Base-by-base conservation (phyloP, 2,888 invertebrate genomes). In the Sturmia bella region DNA sequence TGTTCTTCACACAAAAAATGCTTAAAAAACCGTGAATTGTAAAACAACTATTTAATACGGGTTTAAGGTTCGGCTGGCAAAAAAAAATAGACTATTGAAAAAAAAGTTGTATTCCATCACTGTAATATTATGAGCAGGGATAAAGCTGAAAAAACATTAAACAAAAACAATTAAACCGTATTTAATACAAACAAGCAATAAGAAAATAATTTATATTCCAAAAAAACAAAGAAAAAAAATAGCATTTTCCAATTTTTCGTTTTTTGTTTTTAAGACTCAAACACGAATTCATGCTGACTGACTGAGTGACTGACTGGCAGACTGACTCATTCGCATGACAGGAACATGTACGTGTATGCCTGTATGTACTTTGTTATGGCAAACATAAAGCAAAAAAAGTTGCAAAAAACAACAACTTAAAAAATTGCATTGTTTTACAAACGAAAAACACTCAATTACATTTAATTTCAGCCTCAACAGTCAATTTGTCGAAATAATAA, bases 381-480 rank as follows among this genome's bases (percentile, higher is more conserved):
- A n/a, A 12, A 12, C 9, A 39, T 37, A 63, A 61, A 63, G 9
- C n/a, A 24, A 45, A 43, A 70, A 69, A 19, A 37, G 9, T 15
- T 3, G 13, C 19, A 32, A 64, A 39, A 45, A 73, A 73, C 27
- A 3, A 69, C 15, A 59, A n/a, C n/a, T 15, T 57, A 57, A 74
- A 77, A 66, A 64, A 54, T 82, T 57, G 68, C 43, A 74, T 74
- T 78, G 78, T 77, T 70, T 19, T 70, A 72, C 70, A 75, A 82
- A 82, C 54, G 74, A 78, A 78, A 78, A 75, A 82, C 78, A 82
- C 82, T 82, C 82, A 82, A 82, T 82, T 82, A 82, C 82, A 78
- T 78, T 70, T 78, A 78, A 78, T 78, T 75, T 82, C 77, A 75
- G 78, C 74, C 70, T 82, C 74, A 82, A 78, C 78, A 82, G 82